A percentile compares a stretch with the other conserved stretches of the same genome.
phyloP scores from a whole-genome alignment of 2,888 invertebrate species.

The Luffia ferchaultella region DNA sequence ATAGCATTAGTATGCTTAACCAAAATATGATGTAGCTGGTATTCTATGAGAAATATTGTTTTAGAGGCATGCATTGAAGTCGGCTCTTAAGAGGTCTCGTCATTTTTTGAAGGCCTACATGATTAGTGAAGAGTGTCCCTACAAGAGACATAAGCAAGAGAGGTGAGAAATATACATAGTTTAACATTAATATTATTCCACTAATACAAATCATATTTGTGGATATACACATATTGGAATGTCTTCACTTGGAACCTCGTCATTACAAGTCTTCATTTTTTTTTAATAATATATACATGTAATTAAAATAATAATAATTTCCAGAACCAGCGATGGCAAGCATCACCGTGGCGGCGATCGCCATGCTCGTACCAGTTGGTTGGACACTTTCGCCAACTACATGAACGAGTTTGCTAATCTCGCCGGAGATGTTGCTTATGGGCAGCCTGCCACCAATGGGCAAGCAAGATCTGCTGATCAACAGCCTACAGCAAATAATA shows the following conservation, averaged over 20 bases:
- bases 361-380: conserved; percentile 39
- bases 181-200: neutral
- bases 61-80: conserved; percentile 38
- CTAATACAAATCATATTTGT: neutral
- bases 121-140: conserved; percentile 25
- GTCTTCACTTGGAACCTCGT: neutral
- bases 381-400: conserved; percentile 52
- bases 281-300: neutral
- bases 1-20: too few species aligned
- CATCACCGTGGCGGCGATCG: conserved; percentile 25
- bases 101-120: conserved; percentile 38
- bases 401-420: conserved; percentile 64
- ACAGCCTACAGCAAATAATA: neutral
- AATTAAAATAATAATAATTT: neutral
- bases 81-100: conserved; percentile 44
- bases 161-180: conserved; percentile 1
- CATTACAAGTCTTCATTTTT: neutral
- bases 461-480: conserved; percentile 7
- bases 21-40: too few species aligned
- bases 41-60: too few species aligned
- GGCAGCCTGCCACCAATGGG: conserved; percentile 19
- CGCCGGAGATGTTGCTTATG: conserved; percentile 43
- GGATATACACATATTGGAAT: neutral
- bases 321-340: conserved; percentile 25
- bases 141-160: conserved; percentile 31